phyloP scores from a whole-genome alignment of 2,888 invertebrate genomes.

The Apodemia hepburni region DNA sequence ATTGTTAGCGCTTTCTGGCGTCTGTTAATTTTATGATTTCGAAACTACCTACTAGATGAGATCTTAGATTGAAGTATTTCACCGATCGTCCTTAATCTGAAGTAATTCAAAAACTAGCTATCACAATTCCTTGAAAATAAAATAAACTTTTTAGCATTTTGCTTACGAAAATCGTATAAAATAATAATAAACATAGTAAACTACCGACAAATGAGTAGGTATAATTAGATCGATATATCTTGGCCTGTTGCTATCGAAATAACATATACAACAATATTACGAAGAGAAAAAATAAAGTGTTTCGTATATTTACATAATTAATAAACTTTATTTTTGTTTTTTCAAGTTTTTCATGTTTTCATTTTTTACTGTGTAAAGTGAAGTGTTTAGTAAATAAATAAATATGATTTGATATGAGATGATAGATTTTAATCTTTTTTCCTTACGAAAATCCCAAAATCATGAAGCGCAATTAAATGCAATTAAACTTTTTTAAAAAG shows the following conservation, averaged over 20 bases:
- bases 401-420: too few species aligned
- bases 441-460: too few species aligned
- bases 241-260: background rate
- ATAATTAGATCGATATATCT: background rate
- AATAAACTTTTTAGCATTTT: slow-evolving; percentile 1
- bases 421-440: too few species aligned
- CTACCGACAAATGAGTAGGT: background rate
- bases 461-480: too few species aligned
- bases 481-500: too few species aligned
- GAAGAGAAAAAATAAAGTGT: too few species aligned
- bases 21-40: slow-evolving; percentile 51
- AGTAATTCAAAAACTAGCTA: slow-evolving; percentile 62
- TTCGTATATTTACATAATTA: background rate
- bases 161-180: background rate
- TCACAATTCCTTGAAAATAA: slow-evolving; percentile 55
- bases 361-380: too few species aligned
- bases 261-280: background rate
- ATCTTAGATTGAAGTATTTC: slow-evolving; percentile 70
- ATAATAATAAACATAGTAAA: background rate
- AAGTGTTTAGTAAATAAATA: too few species aligned
- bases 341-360: too few species aligned
- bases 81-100: slow-evolving; percentile 38
- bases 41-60: slow-evolving; percentile 74
- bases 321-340: too few species aligned
- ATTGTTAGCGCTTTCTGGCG: background rate